phyloP scores from a whole-genome alignment of 2,888 invertebrate genomes.

The Macaria notata region DNA sequence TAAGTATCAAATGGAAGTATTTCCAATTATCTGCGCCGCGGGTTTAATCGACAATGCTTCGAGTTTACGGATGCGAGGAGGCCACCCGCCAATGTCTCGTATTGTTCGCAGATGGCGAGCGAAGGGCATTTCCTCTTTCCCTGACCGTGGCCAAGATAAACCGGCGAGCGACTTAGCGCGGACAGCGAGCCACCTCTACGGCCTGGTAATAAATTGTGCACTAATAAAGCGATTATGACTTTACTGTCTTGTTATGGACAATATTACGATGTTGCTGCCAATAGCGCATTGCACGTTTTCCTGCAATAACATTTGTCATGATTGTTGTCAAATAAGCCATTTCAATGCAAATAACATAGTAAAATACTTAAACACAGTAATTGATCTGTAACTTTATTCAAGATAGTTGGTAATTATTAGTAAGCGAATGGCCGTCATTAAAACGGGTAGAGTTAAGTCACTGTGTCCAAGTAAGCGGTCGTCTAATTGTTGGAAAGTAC shows the following conservation, averaged over 20 bases:
- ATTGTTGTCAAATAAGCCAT: too few species aligned
- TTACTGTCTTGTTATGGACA: background rate
- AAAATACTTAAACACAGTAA: too few species aligned
- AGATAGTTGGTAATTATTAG: too few species aligned
- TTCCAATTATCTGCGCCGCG: conserved; percentile 2
- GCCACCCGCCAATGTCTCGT: conserved; percentile 63
- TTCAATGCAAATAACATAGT: too few species aligned
- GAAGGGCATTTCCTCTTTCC: conserved; percentile 73
- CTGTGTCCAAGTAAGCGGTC: conserved; percentile 1
- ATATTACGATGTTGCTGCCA: background rate
- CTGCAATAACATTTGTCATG: too few species aligned
- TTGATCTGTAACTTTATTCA: too few species aligned
- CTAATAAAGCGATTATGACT: background rate
- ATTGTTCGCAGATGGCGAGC: conserved; percentile 66
- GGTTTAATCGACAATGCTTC: conserved; percentile 12
- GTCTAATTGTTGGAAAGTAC: conserved; percentile 34
- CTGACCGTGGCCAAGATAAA: conserved; percentile 59
- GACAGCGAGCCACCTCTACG: conserved; percentile 5
- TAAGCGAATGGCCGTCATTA: background rate
- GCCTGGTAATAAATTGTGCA: background rate
- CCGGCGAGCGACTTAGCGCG: conserved; percentile 40
- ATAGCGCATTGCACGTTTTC: too few species aligned
- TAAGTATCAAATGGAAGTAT: background rate
- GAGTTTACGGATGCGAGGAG: conserved; percentile 65
- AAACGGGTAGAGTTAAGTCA: conserved; percentile 4